Conservation (phyloP, 2,888 invertebrate species). For the Sphinx pinastri region DNA sequence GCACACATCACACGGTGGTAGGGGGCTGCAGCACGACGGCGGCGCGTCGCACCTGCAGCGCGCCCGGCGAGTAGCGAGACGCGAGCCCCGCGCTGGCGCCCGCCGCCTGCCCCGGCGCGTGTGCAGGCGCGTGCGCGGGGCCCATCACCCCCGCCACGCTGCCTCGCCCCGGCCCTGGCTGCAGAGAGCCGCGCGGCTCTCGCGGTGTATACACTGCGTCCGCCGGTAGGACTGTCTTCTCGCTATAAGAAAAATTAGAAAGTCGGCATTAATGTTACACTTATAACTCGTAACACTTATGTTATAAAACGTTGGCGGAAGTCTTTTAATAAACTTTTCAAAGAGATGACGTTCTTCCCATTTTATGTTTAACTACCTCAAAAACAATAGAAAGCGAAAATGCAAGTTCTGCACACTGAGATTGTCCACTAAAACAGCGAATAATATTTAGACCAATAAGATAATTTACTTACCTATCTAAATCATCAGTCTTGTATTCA, state of each 20-base stretch:
- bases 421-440: too few relatives aligned
- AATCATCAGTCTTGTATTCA: conserved; percentile 92
- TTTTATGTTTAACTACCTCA: too few relatives aligned
- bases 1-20: conserved; percentile 86
- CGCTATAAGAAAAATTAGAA: conserved; percentile 49
- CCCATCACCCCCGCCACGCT: conserved; percentile 75
- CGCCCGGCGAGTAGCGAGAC: conserved; percentile 89
- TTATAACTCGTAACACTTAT: too few relatives aligned
- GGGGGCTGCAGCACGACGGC: conserved; percentile 95
- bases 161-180: conserved; percentile 59
- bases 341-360: too few relatives aligned
- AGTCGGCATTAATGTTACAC: too few relatives aligned
- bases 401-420: too few relatives aligned
- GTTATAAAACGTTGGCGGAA: too few relatives aligned
- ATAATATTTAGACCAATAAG: too few relatives aligned
- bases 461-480: conserved; percentile 94
- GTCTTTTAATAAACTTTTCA: too few relatives aligned
- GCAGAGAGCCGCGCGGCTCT: conserved; percentile 70
- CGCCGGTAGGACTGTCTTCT: conserved; percentile 87
- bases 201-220: conserved; percentile 89
- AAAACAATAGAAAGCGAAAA: too few relatives aligned
- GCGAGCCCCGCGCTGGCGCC: conserved; percentile 86
- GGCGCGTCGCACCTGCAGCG: conserved; percentile 94
- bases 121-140: conserved; percentile 84
- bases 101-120: conserved; percentile 85